Base-by-base conservation (phyloP, 1,140 invertebrate species). In the Xylocopa sonorina region DNA sequence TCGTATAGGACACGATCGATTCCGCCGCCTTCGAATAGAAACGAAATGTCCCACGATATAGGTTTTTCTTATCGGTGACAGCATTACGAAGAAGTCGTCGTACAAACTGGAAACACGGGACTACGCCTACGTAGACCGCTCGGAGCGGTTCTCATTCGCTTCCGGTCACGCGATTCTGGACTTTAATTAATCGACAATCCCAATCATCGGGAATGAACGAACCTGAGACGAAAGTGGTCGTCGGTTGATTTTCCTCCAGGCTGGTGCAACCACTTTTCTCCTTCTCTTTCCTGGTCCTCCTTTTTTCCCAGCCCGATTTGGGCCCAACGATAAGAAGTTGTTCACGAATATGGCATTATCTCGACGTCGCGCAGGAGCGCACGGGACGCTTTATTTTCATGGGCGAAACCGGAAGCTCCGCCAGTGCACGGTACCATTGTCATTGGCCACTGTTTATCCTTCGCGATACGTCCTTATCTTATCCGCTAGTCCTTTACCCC, bases 401-500 rank as follows among this genome's bases (percentile, higher is more conserved):
- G 46, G 16, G 3, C 38, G 79, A 85, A 85, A 85, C 82, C 84
- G 84, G 84, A 85, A 85, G 83, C 60, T 2, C 2, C 50, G 34
- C 24, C n/a, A 27, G 50, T 46, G 55, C 57, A 46, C 66, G 48
- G 51, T 63, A 38, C 66, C 73, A 78, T 81, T 81, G 78, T 85
- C 73, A 67, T 21, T 67, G 48, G n/a, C 32, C 63, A 57, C 63
- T 78, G 80, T 87, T 86, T 81, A 62, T 80, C 63, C 83, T 75
- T 72, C 24, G 63, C 63, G 80, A 88, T 81, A 87, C 50, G 29
- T 58, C 12, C 57, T 85, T 84, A 88, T 88, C 85, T 88, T 87
- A 88, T 88, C 87, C 24, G 10, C 21, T 46, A 43, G 73, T 58
- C 51, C 57, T 83, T 80, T 57, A 60, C 58, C 60, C 50, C 48